Base-by-base conservation (phyloP, 1,140 invertebrate species). In the Heliconius hermathena region DNA sequence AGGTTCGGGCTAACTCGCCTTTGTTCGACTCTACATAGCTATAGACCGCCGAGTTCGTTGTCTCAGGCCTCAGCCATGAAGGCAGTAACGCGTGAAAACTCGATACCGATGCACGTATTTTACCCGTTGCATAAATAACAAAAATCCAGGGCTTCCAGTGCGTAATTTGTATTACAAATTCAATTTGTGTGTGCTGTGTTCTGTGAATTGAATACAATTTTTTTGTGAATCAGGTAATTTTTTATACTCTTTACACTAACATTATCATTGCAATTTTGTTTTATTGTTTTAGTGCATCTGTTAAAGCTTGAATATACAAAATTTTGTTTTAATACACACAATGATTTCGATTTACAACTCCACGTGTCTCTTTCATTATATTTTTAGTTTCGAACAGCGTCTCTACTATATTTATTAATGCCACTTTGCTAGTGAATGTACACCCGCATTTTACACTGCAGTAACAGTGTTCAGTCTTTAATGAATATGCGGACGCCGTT, bases 1-100 rank as follows among this genome's bases (percentile, higher is more conserved):
- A 74, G 81, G 71, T 85, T 90, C 89, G 90, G 87, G 49, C 74
- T 70, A n/a, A 71, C 54, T 90, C 87, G 90, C 76, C 86, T 90
- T 88, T 89, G 87, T 90, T 89, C 91, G 77, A 78, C 76, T 77
- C 73, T 80, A 82, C 73, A 82, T 75, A 81, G 74, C 46, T 77
- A 83, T 52, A 74, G 78, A 57, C 74, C 36, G 41, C 46, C 76
- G 82, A 83, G 82, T 81, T 81, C 82, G 82, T 81, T 83, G 82
- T 78, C 79, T 78, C 76, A 73, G 73, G 82, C 76, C 79, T 76
- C 76, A 73, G 73, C 73, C 22, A 71, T 81, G 72, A 71, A 73
- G 73, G 52, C 78, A 84, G 82, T 84, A 82, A 76, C 80, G 76
- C 78, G 82, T 60, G 74, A 72, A 52, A 73, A 41, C 18, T 76